Base-by-base conservation (phyloP, 2,888 invertebrate species). In the Polyommatus iphigenia region DNA sequence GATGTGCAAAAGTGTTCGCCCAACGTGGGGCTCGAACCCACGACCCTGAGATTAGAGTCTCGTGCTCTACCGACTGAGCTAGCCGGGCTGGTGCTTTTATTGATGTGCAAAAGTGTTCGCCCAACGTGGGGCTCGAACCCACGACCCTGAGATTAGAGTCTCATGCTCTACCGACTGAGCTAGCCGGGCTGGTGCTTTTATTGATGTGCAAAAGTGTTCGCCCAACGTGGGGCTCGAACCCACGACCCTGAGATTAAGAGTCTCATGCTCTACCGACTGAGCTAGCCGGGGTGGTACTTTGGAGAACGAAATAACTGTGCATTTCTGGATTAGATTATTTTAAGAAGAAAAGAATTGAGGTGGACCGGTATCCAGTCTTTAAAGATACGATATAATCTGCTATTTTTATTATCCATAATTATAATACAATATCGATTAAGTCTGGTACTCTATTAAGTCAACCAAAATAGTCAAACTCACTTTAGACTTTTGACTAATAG, bases 31-130 rank as follows among this genome's bases (percentile, higher is more conserved):
- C 95, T 95, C 95, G 95, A 95, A 95, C 95, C 94, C 95, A 95
- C 95, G 95, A 95, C 95, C 95, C 95, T 95, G 95, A 95, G 95
- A 95, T 95, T 95, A 95, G 95, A 95, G 95, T 95, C 95, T 95
- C 95, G 94, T 94, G 94, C 94, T 94, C 94, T 94, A 93, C 94
- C 93, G 93, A 93, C 93, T 93, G 93, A 94, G 94, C 93, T 94
- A 94, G 94, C 94, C 93, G 92, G 93, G 94, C 93, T 87, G 75
- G 10, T 29, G 67, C 29, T 29, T n/a, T n/a, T n/a, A 0, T 1
- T 2, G 8, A 41, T 41, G 2, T 41, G 10, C 41, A 72, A 36
- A 41, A 78, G 2, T 36, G 20, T 75, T 72, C 82, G 94, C 95
- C 95, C 95, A 95, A 95, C 95, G 95, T 95, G 95, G 95, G 95